A percentile compares a stretch with the other conserved stretches of the same genome.
phyloP scores from a whole-genome alignment of 2,797 vertebrate species.

The Rhinella marina region DNA sequence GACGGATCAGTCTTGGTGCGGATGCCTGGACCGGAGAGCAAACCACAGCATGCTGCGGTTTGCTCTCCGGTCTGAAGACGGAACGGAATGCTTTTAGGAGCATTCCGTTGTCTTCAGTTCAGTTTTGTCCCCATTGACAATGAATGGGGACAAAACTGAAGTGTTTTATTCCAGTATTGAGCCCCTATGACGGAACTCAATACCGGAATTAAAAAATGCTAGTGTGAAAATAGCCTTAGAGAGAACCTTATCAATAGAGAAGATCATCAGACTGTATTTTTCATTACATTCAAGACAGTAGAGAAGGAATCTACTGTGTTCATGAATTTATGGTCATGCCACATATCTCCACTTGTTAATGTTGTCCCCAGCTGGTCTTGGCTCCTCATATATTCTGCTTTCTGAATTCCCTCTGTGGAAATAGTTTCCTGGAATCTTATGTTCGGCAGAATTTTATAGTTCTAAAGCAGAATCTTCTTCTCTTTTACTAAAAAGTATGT shows the following conservation, averaged over 20 bases:
- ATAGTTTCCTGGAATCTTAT: not conserved
- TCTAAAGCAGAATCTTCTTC: not conserved
- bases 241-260: not conserved
- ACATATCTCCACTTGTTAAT: not conserved
- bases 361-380: not conserved
- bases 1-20: too few species aligned
- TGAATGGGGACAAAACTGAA: too few species aligned
- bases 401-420: not conserved
- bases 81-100: too few species aligned
- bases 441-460: not conserved
- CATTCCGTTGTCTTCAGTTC: too few species aligned
- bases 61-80: too few species aligned
- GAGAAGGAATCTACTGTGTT: not conserved
- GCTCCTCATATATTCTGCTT: not conserved
- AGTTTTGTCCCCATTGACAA: too few species aligned
- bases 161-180: too few species aligned
- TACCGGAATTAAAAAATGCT: too few species aligned
- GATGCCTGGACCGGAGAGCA: too few species aligned
- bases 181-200: too few species aligned
- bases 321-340: not conserved
- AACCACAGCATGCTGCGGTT: too few species aligned
- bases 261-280: not conserved
- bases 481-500: not conserved
- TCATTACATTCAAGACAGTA: not conserved
- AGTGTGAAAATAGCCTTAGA: too few species aligned